Percentiles rank a stretch among this genome's conserved stretches.
These are phyloP conservation scores for Nestor notabilis DNA, from an alignment of 2,113 vertebrate species.

Conservation along the genomic window DNA sequence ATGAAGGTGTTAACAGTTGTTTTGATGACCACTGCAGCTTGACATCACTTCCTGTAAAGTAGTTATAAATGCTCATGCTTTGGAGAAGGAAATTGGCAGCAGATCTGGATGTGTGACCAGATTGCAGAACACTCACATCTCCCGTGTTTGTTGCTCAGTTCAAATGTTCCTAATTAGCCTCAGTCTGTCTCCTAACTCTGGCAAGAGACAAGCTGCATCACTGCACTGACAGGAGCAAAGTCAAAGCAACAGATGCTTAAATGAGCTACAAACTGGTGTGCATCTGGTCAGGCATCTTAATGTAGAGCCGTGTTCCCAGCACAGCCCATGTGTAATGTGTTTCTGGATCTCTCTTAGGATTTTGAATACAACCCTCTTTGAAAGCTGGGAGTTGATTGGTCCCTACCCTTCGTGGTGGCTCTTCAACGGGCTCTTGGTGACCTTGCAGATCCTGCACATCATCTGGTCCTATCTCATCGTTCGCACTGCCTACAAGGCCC, in stretches of 20 bases:
- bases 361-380: conserved; percentile 92
- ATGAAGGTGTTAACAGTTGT: neutral
- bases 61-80: neutral
- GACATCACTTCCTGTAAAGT: conserved; percentile 22
- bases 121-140: neutral
- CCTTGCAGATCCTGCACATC: conserved; percentile 88
- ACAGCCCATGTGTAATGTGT: neutral
- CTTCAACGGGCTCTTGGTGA: conserved; percentile 88
- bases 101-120: neutral
- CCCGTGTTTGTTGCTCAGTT: neutral
- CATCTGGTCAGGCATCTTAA: neutral
- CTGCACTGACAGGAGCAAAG: neutral
- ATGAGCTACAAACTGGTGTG: neutral
- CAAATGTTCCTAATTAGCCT: neutral
- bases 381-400: conserved; percentile 93
- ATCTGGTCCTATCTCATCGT: conserved; percentile 96
- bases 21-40: neutral
- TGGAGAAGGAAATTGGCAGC: conserved; percentile 22
- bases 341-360: conserved; percentile 80
- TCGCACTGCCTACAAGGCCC: conserved; percentile 88
- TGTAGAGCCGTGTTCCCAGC: neutral
- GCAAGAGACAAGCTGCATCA: neutral
- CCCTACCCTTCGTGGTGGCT: conserved; percentile 96
- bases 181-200: neutral
- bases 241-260: conserved; percentile 36